These are phyloP conservation scores for Burhinus bistriatus DNA, from an alignment of 2,113 vertebrate species.

Conservation along the genomic window DNA sequence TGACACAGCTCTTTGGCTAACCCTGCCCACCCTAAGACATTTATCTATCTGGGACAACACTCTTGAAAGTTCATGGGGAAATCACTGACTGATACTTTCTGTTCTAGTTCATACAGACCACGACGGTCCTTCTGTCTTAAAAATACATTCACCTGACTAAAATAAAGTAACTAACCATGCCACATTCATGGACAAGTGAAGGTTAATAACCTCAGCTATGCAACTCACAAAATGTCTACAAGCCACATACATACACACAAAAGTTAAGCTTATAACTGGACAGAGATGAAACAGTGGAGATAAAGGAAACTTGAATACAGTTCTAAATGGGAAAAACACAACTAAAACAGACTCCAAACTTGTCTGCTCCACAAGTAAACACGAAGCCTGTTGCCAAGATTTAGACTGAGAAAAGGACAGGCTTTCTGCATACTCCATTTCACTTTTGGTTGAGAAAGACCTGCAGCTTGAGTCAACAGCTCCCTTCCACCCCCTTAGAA, in stretches of 20 bases:
- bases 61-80: neutral
- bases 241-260: neutral
- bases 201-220: neutral
- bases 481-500: neutral
- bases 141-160: neutral
- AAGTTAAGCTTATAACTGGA: neutral
- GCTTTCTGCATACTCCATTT: neutral
- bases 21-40: neutral
- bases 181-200: accelerated
- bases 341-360: neutral
- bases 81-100: neutral
- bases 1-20: neutral
- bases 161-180: neutral
- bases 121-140: neutral
- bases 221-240: neutral
- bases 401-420: neutral
- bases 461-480: neutral
- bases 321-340: neutral
- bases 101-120: neutral
- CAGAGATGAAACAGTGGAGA: neutral
- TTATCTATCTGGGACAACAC: neutral
- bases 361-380: neutral
- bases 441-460: neutral
- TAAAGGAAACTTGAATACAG: neutral
- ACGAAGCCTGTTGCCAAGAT: neutral